Conservation (phyloP, 2,113 vertebrate genomes). For the Microtus oregoni region DNA sequence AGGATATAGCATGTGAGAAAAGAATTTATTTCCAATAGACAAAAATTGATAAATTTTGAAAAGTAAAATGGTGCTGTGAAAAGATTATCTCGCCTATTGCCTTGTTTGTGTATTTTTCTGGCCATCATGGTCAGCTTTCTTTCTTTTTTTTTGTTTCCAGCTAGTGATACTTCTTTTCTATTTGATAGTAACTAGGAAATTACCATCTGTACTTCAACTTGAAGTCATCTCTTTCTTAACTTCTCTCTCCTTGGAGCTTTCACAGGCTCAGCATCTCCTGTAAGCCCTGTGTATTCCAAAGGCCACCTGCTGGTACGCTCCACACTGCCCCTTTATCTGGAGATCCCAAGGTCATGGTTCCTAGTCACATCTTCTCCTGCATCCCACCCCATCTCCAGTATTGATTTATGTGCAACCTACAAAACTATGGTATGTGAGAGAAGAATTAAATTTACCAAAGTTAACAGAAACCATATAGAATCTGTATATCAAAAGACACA, state of each 20-base stretch:
- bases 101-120: not conserved
- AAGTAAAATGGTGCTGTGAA: not conserved
- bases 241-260: not conserved
- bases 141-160: not conserved
- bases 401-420: not conserved
- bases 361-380: not conserved
- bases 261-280: not conserved
- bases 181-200: not conserved
- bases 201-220: not conserved
- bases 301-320: not conserved
- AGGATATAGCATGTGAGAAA: not conserved
- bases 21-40: not conserved
- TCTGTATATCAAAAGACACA: not conserved
- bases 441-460: not conserved
- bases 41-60: not conserved
- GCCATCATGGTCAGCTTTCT: not conserved
- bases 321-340: not conserved
- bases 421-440: not conserved
- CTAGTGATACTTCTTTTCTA: not conserved
- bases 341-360: not conserved
- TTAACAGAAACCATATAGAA: not conserved
- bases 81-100: not conserved
- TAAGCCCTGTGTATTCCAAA: not conserved
- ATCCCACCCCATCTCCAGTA: not conserved
- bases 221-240: not conserved